Conservation (phyloP, 1,140 invertebrate genomes). For the Pomacea maculata region DNA sequence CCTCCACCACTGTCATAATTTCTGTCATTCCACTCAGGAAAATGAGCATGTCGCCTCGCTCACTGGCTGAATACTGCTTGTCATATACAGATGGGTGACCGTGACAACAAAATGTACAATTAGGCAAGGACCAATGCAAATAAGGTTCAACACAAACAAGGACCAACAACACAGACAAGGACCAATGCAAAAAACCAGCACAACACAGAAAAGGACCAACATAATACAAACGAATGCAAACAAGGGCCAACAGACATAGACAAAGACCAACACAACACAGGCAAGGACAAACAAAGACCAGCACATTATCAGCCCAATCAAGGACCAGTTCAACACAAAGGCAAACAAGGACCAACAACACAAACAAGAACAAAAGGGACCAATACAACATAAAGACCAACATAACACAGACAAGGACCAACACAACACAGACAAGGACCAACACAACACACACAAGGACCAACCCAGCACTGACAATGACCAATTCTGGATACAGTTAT, state of each 20-base stretch:
- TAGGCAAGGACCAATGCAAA: neutral
- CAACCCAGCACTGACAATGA: too few relatives aligned
- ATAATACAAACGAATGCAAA: too few relatives aligned
- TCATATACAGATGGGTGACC: conserved; percentile 20
- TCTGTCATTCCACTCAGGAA: conserved; percentile 97
- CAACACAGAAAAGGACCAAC: too few relatives aligned
- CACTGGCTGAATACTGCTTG: conserved; percentile 71
- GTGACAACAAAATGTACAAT: neutral
- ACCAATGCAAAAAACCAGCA: too few relatives aligned
- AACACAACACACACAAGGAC: too few relatives aligned
- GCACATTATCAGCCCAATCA: neutral
- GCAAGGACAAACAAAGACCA: too few relatives aligned
- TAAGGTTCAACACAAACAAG: neutral
- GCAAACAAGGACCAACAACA: neutral
- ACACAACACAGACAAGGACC: too few relatives aligned
- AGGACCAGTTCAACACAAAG: neutral
- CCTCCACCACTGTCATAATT: conserved; percentile 90
- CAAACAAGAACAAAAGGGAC: neutral
- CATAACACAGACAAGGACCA: too few relatives aligned
- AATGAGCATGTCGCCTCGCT: conserved; percentile 94
- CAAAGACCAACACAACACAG: too few relatives aligned
- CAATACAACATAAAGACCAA: too few relatives aligned
- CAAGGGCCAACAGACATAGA: too few relatives aligned
- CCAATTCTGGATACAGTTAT: too few relatives aligned
- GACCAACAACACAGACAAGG: neutral